Evolutionary conservation across 37 sponge, comb jelly and placozoan species (phyloP).

Genomic region (Diacarnus erythraeanus): DNA sequence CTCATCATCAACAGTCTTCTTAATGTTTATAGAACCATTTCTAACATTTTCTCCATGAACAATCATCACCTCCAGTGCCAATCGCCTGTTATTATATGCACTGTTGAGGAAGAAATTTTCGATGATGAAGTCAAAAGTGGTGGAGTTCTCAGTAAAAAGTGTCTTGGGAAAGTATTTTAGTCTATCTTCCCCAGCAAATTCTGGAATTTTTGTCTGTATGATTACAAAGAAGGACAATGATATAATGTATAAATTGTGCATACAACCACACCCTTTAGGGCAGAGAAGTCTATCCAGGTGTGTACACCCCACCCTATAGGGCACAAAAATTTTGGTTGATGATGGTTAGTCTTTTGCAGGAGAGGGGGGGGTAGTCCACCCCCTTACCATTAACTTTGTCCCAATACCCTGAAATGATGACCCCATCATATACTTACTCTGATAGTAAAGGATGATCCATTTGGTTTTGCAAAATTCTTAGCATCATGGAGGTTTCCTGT

Average conservation of each 20-base stretch:
- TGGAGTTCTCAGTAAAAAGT: constrained; percentile 37
- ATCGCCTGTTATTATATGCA: background rate
- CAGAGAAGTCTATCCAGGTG: no score
- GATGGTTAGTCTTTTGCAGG: no score
- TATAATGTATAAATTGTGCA: no score
- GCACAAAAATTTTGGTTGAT: no score
- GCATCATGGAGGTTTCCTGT: background rate
- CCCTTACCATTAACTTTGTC: no score
- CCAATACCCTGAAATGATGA: no score
- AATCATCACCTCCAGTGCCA: constrained; percentile 60
- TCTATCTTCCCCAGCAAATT: background rate
- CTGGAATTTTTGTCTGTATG: constrained; percentile 7
- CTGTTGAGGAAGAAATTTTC: constrained; percentile 13
- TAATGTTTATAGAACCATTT: background rate
- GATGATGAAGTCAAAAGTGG: constrained; percentile 39
- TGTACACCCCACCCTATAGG: no score
- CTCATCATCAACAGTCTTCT: constrained; percentile 56
- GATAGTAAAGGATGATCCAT: no score
- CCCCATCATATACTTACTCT: no score
- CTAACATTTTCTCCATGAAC: constrained; percentile 43
- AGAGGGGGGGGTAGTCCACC: no score
- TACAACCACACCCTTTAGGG: no score
- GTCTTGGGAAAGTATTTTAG: constrained; percentile 40
- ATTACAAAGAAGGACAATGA: background rate
- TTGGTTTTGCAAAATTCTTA: background rate